Conservation (phyloP, 2,888 invertebrate species). For the Bugulina stolonifera region DNA sequence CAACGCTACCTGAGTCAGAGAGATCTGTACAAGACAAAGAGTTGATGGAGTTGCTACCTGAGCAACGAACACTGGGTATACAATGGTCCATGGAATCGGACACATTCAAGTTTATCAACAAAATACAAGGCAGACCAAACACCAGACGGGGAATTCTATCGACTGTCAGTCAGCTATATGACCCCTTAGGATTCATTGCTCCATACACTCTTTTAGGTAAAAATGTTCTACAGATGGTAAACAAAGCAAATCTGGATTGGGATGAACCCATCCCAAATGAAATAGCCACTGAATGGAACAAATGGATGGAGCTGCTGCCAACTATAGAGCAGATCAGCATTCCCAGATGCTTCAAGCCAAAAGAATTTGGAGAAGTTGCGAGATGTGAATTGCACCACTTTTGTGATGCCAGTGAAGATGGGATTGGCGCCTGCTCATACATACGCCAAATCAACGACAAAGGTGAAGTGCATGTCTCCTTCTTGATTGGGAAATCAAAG, state of each 20-base stretch:
- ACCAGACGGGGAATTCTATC: constrained; percentile 20
- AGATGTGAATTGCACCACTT: constrained; percentile 17
- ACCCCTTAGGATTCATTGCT: constrained; percentile 8
- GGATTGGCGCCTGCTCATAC: constrained; percentile 22
- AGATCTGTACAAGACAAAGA: constrained; percentile 27
- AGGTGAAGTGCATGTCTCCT: constrained; percentile 5
- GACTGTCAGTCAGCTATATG: not conserved
- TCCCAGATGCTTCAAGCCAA: not conserved
- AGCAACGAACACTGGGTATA: not conserved
- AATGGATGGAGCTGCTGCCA: not conserved
- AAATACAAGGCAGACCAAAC: not conserved
- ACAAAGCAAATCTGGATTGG: not conserved
- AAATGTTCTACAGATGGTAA: constrained; percentile 8
- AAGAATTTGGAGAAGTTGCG: not conserved
- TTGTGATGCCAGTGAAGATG: constrained; percentile 10
- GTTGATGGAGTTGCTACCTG: not conserved
- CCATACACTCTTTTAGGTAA: constrained; percentile 6
- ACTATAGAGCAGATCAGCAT: not conserved
- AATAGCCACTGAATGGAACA: not conserved
- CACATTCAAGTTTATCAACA: not conserved
- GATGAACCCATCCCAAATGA: not conserved
- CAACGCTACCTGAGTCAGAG: constrained; percentile 30
- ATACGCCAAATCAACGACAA: not conserved
- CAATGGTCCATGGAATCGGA: not conserved
- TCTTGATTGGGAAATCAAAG: not conserved